Evolutionary conservation across 2,797 vertebrate species (phyloP).

Genomic region (Oreonectes daqikongensis): DNA sequence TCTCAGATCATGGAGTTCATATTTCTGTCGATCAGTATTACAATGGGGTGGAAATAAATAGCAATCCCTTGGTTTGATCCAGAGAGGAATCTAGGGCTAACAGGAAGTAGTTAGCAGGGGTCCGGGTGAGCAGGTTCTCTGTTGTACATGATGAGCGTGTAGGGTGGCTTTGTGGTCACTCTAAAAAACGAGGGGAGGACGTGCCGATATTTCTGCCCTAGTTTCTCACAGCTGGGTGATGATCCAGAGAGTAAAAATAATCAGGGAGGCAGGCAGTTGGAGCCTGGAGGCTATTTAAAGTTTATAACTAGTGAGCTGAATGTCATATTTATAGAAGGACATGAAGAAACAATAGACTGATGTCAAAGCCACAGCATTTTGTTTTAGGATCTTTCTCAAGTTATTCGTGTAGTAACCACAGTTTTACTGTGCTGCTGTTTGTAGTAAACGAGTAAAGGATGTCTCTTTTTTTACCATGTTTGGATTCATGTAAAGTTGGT

Average conservation of each 20-base stretch:
- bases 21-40: not conserved
- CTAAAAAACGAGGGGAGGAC: conserved; percentile 1
- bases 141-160: not conserved
- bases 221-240: conserved; percentile 20
- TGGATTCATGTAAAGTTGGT: no score
- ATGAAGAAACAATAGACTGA: not conserved
- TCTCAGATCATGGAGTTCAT: not conserved
- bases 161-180: not conserved
- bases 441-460: no score
- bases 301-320: conserved; percentile 6
- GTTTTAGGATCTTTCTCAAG: no score
- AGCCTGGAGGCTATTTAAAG: conserved; percentile 8
- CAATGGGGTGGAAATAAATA: not conserved
- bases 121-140: not conserved
- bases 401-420: no score
- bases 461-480: no score
- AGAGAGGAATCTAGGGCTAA: not conserved
- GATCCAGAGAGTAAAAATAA: conserved; percentile 20
- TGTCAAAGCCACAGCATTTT: not conserved
- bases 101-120: not conserved
- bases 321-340: not conserved
- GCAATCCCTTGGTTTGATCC: not conserved
- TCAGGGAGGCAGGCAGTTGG: not conserved
- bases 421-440: no score
- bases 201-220: conserved; percentile 18